Base-by-base conservation (phyloP, 2,888 invertebrate genomes). In the Diaphora mendica region DNA sequence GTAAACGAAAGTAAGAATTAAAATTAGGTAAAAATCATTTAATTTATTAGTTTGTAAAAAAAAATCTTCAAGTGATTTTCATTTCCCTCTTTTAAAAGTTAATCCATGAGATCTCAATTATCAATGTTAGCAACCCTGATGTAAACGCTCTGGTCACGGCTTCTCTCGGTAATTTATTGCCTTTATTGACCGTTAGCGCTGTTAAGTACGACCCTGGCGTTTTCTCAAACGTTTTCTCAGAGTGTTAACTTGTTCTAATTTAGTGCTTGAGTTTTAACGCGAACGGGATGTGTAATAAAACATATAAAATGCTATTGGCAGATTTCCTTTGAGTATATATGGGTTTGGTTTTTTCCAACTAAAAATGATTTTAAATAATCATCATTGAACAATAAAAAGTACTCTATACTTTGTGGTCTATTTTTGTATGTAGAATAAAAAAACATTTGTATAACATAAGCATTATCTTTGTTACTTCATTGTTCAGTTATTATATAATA, bases 151-250 rank as follows among this genome's bases (percentile, higher is more conserved):
- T 82, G 81, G 81, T 81, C 87, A 87, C 85, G 82, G 81, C 66
- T 78, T 77, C 78, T 68, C 68, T 75, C 70, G 66, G 82, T 82
- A 88, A 90, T 90, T 90, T 90, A 90, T 89, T 74, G 81, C 84
- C 81, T 83, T 86, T 90, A 90, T 89, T 89, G 90, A 89, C 88
- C 89, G 87, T 90, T 88, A 89, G 80, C 86, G 82, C 80, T 85
- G 79, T 83, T 85, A 84, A 84, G 84, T 83, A 83, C 85, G 82
- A 75, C 83, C 82, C 79, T 78, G 78, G 76, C 76, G 79, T 78
- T 82, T 80, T 81, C 79, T 81, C 79, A 76, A 80, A 82, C 79
- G 80, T 82, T 84, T 80, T 80, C 84, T 83, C 78, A 75, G 62
- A 83, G 84, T 80, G 85, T 87, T 84, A 85, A 83, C 80, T 83